phyloP scores from a whole-genome alignment of 2,797 vertebrate genomes.

The Pangasius krempfi region DNA sequence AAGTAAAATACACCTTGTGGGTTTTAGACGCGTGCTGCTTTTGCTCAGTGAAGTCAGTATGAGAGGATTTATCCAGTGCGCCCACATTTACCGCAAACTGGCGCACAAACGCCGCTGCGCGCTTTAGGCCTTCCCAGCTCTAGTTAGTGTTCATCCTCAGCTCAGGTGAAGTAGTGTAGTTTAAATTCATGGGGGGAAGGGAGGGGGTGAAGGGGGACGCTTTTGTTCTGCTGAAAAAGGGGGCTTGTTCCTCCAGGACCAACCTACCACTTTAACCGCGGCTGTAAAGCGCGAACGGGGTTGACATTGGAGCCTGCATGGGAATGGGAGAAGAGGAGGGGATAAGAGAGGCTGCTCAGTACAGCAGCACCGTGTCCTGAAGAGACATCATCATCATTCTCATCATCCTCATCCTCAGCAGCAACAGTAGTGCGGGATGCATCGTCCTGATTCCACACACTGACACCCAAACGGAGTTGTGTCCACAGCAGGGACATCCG shows the following conservation, averaged over 20 bases:
- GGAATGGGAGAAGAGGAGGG: conserved; percentile 71
- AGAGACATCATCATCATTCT: conserved; percentile 63
- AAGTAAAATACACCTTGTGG: neutral
- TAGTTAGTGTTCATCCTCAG: conserved; percentile 58
- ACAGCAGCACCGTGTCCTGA: conserved; percentile 67
- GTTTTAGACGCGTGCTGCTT: neutral
- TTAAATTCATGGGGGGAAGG: conserved; percentile 59
- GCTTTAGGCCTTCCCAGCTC: conserved; percentile 54
- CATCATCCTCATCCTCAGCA: conserved; percentile 33
- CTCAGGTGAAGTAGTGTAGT: conserved; percentile 76
- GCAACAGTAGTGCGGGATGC: conserved; percentile 51
- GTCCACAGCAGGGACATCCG: conserved; percentile 18
- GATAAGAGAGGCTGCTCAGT: conserved; percentile 65
- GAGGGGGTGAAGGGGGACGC: conserved; percentile 63
- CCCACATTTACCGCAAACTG: neutral
- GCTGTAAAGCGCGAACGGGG: conserved; percentile 72
- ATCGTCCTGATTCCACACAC: conserved; percentile 54
- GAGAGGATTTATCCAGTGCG: neutral
- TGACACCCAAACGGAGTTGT: conserved; percentile 50
- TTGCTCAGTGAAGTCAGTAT: neutral
- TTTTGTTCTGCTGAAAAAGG: conserved; percentile 80
- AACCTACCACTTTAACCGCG: conserved; percentile 79
- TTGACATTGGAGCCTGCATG: conserved; percentile 72
- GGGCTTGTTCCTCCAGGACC: conserved; percentile 78
- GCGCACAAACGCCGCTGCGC: conserved; percentile 39